Conservation (phyloP, 2,113 vertebrate genomes). For the Hippocampus barbouri region DNA sequence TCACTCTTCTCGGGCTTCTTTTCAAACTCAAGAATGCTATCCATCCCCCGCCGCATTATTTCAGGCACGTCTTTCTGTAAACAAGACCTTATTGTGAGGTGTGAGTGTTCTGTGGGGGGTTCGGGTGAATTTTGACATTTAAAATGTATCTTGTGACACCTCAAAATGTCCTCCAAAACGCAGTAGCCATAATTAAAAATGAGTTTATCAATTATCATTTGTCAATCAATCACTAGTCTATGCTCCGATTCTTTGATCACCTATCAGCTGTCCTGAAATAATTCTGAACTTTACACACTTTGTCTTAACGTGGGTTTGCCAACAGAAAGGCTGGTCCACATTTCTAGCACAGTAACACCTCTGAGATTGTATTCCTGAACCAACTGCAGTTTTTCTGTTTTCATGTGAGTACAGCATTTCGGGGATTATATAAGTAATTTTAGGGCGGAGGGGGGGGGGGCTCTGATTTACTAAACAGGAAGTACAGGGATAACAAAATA, state of each 20-base stretch:
- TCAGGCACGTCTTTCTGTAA: conserved; percentile 48
- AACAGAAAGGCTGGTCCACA: neutral
- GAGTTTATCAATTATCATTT: neutral
- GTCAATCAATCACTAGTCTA: neutral
- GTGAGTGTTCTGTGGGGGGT: neutral
- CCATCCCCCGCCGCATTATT: conserved; percentile 58
- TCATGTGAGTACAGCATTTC: neutral
- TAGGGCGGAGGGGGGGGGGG: too few relatives aligned
- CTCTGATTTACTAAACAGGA: neutral
- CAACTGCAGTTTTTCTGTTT: neutral
- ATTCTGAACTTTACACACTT: neutral
- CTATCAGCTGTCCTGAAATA: neutral
- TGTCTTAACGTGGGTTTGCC: neutral
- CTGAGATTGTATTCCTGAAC: neutral
- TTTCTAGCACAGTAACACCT: neutral
- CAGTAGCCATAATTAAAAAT: too few relatives aligned
- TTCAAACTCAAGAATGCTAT: conserved; percentile 67
- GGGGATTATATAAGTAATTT: neutral
- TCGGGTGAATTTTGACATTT: neutral
- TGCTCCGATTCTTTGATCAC: neutral
- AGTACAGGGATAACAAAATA: neutral
- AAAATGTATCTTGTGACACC: too few relatives aligned
- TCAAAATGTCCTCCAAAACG: too few relatives aligned
- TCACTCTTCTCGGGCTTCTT: conserved; percentile 51
- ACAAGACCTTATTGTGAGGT: neutral